Percentiles rank a stretch among this genome's conserved stretches.
phyloP scores from a whole-genome alignment of 2,797 vertebrate genomes.

The Acestrorhynchus altus region DNA sequence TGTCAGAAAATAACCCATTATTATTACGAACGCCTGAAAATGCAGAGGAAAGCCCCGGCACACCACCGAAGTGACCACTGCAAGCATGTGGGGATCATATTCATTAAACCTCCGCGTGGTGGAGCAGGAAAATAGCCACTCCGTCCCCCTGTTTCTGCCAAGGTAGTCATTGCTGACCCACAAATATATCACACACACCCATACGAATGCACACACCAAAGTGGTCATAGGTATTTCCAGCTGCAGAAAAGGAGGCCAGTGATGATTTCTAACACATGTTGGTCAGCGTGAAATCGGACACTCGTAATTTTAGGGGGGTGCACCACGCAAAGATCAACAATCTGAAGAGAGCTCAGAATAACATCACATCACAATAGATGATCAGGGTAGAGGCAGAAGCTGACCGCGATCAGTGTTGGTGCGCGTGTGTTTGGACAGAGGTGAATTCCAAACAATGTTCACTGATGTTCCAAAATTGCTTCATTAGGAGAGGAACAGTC shows the following conservation, averaged over 20 bases:
- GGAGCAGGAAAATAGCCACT: conserved; percentile 61
- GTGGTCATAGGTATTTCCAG: conserved; percentile 73
- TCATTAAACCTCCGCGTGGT: conserved; percentile 75
- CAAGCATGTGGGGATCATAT: conserved; percentile 77
- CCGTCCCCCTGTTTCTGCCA: conserved; percentile 56
- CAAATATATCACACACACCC: conserved; percentile 68
- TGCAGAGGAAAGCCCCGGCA: conserved; percentile 68
- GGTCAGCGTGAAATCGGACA: conserved; percentile 73
- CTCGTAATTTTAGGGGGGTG: conserved; percentile 41
- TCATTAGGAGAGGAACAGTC: no score
- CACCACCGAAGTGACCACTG: conserved; percentile 70
- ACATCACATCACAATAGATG: conserved; percentile 45
- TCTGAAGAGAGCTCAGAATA: conserved; percentile 36
- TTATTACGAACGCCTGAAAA: conserved; percentile 67
- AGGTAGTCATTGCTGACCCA: conserved; percentile 73
- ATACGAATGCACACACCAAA: conserved; percentile 63
- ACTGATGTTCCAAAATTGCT: no score
- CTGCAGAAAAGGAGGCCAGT: conserved; percentile 52
- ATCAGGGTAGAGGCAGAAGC: background rate
- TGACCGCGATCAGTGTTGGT: background rate
- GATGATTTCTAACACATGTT: conserved; percentile 73
- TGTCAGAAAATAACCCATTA: conserved; percentile 71
- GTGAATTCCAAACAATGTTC: no score
- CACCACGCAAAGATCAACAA: conserved; percentile 49
- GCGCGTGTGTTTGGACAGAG: no score